These are phyloP conservation scores for Unio delphinus DNA, from an alignment of 2,888 invertebrate species.

Conservation along the genomic window DNA sequence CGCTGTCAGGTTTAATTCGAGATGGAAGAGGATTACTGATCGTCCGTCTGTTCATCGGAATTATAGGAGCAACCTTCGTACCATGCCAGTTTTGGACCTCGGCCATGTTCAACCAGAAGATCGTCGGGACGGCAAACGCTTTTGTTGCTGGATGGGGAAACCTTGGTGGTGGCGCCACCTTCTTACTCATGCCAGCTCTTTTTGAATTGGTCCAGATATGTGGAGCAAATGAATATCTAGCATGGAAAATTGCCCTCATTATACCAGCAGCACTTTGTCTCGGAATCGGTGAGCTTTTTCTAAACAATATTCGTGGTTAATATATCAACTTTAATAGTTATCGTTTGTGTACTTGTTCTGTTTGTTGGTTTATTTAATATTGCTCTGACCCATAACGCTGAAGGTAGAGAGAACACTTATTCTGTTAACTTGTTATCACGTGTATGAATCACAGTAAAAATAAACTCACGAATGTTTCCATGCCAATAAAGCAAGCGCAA, in stretches of 20 bases:
- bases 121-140: slow-evolving; percentile 27
- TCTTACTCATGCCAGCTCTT: slow-evolving; percentile 10
- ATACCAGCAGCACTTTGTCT: slow-evolving; percentile 6
- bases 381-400: too few species aligned
- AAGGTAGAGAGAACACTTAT: too few species aligned
- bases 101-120: slow-evolving; percentile 23
- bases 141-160: slow-evolving; percentile 29
- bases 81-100: slow-evolving; percentile 29
- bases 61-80: slow-evolving; percentile 23
- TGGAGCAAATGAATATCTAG: slow-evolving; percentile 9
- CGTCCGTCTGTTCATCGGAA: slow-evolving; percentile 18
- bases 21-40: slow-evolving; percentile 16
- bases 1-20: slow-evolving; percentile 14
- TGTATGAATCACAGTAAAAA: too few species aligned
- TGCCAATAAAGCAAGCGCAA: too few species aligned
- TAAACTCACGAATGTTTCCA: too few species aligned
- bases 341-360: too few species aligned
- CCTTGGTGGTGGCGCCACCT: slow-evolving; percentile 4
- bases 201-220: slow-evolving; percentile 15
- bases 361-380: too few species aligned
- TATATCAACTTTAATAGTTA: too few species aligned
- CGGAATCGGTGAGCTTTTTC: slow-evolving; percentile 5
- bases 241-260: slow-evolving; percentile 7
- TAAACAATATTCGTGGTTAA: slow-evolving; percentile 5
- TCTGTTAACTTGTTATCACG: too few species aligned